These are phyloP conservation scores for Pimephales promelas DNA, from an alignment of 2,113 vertebrate genomes.

Conservation along the genomic window DNA sequence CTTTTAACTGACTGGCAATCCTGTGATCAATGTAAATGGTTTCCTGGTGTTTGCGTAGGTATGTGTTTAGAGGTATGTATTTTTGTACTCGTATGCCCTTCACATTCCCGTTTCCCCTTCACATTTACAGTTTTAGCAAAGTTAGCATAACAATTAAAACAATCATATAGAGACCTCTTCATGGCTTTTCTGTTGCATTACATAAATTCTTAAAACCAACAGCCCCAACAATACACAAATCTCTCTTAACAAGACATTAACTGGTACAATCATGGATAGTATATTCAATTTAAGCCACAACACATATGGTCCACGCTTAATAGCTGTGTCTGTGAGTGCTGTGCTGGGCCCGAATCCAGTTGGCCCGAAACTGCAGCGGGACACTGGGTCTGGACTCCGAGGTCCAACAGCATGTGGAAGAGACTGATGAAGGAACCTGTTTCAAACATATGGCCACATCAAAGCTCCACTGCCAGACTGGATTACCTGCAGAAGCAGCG, in stretches of 20 bases:
- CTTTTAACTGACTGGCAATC: too few species aligned
- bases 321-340: slow-evolving; percentile 26
- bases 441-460: slow-evolving; percentile 51
- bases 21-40: too few species aligned
- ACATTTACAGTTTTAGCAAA: slow-evolving; percentile 8
- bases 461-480: slow-evolving; percentile 28
- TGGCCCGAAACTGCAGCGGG: slow-evolving; percentile 32
- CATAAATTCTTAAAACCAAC: slow-evolving; percentile 19
- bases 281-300: slow-evolving; percentile 22
- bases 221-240: neutral
- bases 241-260: slow-evolving; percentile 15
- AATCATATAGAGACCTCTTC: neutral
- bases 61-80: too few species aligned
- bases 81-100: too few species aligned
- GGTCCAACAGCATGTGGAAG: slow-evolving; percentile 35
- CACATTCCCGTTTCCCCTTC: too few species aligned
- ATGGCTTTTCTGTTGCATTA: slow-evolving; percentile 6
- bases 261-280: slow-evolving; percentile 22
- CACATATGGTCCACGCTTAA: slow-evolving; percentile 30
- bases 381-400: slow-evolving; percentile 12
- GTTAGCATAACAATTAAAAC: neutral
- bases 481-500: slow-evolving; percentile 22
- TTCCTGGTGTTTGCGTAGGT: too few species aligned
- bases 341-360: slow-evolving; percentile 38
- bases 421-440: slow-evolving; percentile 29